phyloP scores from a whole-genome alignment of 2,888 invertebrate genomes.

The Ormia ochracea region DNA sequence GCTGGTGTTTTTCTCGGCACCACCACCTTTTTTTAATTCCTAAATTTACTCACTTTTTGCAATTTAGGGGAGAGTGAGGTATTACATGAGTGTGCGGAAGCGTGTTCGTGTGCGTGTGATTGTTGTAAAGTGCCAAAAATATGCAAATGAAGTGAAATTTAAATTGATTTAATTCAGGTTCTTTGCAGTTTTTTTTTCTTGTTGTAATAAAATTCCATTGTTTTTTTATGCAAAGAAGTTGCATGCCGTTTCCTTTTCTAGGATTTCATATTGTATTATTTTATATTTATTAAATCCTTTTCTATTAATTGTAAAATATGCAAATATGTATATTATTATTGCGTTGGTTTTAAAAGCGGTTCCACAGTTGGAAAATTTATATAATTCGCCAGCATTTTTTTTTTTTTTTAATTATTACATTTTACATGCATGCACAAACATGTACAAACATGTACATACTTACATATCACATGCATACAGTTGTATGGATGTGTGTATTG shows the following conservation, averaged over 20 bases:
- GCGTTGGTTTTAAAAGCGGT: conserved; percentile 58
- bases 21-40: conserved; percentile 26
- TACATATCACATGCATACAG: background rate
- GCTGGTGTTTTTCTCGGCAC: conserved; percentile 48
- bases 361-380: conserved; percentile 56
- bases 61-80: conserved; percentile 32
- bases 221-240: conserved; percentile 39
- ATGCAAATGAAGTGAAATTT: conserved; percentile 66
- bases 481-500: background rate
- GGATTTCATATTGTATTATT: conserved; percentile 16
- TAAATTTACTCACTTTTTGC: background rate
- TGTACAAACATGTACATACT: too few species aligned
- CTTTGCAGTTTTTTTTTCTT: conserved; percentile 30
- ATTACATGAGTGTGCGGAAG: background rate
- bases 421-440: too few species aligned
- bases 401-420: conserved; percentile 20
- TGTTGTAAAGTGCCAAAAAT: conserved; percentile 69
- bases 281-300: conserved; percentile 38
- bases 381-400: conserved; percentile 37
- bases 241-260: conserved; percentile 52
- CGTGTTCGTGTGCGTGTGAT: background rate
- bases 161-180: conserved; percentile 32
- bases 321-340: conserved; percentile 60
- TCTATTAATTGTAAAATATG: conserved; percentile 64
- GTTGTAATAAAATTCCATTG: background rate